These are phyloP conservation scores for Lates japonicus DNA, from an alignment of 2,797 vertebrate genomes.

Conservation along the genomic window DNA sequence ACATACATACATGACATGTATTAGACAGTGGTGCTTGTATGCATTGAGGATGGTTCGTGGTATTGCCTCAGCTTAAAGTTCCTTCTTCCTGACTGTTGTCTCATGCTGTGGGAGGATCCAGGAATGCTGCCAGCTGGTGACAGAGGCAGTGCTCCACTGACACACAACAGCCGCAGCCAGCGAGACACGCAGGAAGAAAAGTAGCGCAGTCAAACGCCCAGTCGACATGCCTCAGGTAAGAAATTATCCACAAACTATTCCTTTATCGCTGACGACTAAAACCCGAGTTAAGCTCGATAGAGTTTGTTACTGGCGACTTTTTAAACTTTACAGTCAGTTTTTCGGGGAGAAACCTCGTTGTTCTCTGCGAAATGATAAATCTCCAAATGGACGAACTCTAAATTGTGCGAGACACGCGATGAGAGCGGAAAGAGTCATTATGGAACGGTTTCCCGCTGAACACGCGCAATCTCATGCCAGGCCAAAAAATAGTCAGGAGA, in stretches of 20 bases:
- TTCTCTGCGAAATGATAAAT: background rate
- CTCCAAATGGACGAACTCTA: background rate
- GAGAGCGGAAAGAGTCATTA: background rate
- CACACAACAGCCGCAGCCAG: conserved; percentile 55
- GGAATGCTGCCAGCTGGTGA: conserved; percentile 82
- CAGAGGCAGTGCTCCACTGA: conserved; percentile 71
- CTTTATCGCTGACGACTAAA: background rate
- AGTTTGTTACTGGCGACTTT: background rate
- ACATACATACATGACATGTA: too few species aligned
- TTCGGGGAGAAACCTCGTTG: background rate
- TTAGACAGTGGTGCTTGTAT: too few species aligned
- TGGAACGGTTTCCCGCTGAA: background rate
- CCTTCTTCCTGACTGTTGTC: background rate
- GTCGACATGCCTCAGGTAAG: conserved; percentile 84
- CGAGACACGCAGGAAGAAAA: conserved; percentile 64
- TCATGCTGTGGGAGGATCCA: conserved; percentile 79
- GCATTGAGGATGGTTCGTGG: too few species aligned
- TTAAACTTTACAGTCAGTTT: background rate
- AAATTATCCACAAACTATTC: accelerated
- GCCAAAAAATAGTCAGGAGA: background rate
- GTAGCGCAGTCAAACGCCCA: conserved; percentile 27
- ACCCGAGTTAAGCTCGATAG: too few species aligned
- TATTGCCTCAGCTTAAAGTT: too few species aligned
- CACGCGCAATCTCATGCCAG: background rate
- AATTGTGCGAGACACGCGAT: background rate